Conservation (phyloP, 1,140 invertebrate genomes). For the Ceratina calcarata region DNA sequence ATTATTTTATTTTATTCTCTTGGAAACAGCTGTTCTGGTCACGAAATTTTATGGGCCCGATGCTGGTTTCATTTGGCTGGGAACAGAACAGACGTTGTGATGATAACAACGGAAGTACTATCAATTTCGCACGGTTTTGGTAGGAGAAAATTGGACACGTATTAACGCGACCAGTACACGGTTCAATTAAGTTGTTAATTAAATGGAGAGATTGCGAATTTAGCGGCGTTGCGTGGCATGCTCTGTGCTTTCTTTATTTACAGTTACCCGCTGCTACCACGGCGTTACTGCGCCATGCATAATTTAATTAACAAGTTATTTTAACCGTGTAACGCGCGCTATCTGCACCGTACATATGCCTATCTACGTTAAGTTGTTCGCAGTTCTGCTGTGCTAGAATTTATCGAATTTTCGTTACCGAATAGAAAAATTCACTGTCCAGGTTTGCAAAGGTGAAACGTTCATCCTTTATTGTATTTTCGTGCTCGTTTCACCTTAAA, state of each 20-base stretch:
- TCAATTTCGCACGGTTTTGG: conserved; percentile 23
- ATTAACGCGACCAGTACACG: conserved; percentile 34
- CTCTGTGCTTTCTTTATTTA: conserved; percentile 36
- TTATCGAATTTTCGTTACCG: too few species aligned
- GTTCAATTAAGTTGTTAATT: conserved; percentile 49
- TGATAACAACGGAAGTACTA: conserved; percentile 18
- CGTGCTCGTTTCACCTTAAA: too few species aligned
- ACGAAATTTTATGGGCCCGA: not conserved
- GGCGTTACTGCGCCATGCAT: conserved; percentile 11
- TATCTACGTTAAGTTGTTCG: too few species aligned
- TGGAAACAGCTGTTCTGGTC: not conserved
- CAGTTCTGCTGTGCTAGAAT: too few species aligned
- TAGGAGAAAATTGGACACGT: conserved; percentile 37
- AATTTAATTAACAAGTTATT: conserved; percentile 52
- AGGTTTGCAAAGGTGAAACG: too few species aligned
- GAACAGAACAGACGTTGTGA: not conserved
- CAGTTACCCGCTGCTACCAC: conserved; percentile 25
- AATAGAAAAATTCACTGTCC: too few species aligned
- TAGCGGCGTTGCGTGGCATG: conserved; percentile 1
- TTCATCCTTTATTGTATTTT: too few species aligned
- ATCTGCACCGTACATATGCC: too few species aligned
- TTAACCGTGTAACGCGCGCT: conserved; percentile 29
- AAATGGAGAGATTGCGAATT: conserved; percentile 35
- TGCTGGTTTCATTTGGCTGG: not conserved
- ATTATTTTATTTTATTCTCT: too few species aligned